These are phyloP conservation scores for Molossus molossus DNA, from an alignment of 2,797 vertebrate genomes.

Conservation along the genomic window DNA sequence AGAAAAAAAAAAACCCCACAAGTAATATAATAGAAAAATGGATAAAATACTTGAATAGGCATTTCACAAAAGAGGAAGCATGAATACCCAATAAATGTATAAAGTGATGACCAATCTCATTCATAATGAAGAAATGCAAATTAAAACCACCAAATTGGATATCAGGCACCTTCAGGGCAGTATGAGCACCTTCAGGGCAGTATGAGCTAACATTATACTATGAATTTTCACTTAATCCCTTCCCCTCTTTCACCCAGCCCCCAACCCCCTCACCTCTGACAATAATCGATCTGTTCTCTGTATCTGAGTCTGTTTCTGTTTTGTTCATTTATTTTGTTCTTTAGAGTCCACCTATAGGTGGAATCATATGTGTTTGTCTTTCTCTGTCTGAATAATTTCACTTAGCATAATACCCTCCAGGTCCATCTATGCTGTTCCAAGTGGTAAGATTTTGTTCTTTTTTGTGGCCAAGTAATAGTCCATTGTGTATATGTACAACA, in stretches of 20 bases:
- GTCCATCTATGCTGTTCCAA: not conserved
- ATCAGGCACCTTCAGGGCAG: not conserved
- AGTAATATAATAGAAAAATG: conserved; percentile 3
- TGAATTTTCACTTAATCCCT: not conserved
- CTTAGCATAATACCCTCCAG: not conserved
- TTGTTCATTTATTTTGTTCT: not conserved
- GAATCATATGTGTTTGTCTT: not conserved
- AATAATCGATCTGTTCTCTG: not conserved
- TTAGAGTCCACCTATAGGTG: not conserved
- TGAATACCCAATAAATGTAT: not conserved
- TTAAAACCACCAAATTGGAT: not conserved
- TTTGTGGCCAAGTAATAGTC: not conserved
- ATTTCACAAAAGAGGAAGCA: not conserved
- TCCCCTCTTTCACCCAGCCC: not conserved
- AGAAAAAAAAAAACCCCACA: not conserved
- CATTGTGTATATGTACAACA: not conserved
- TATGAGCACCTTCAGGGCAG: not conserved
- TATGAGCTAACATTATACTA: not conserved
- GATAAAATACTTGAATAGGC: not conserved
- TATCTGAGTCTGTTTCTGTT: not conserved
- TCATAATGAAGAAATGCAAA: not conserved
- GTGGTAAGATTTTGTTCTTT: not conserved
- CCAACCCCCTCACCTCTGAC: not conserved
- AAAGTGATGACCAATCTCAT: not conserved
- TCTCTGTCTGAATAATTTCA: not conserved